These are phyloP conservation scores for Ophion slaviceki DNA, from an alignment of 2,888 invertebrate species.

Conservation along the genomic window DNA sequence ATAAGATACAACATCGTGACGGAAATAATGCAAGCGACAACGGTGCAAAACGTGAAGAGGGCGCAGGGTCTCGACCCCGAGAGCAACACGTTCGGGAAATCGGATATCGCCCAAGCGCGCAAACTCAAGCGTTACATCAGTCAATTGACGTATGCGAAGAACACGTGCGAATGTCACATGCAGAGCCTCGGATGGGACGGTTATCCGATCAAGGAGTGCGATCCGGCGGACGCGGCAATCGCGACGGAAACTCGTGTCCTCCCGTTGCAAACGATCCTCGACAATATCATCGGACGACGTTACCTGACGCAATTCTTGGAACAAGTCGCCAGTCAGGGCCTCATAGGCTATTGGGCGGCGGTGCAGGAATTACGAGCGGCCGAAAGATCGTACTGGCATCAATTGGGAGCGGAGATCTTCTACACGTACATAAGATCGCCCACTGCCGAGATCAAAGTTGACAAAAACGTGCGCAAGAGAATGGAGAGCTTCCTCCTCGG, in stretches of 20 bases:
- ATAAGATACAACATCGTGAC: slow-evolving; percentile 95
- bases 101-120: slow-evolving; percentile 91
- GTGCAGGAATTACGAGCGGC: slow-evolving; percentile 93
- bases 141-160: slow-evolving; percentile 92
- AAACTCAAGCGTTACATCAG: slow-evolving; percentile 94
- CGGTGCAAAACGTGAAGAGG: slow-evolving; percentile 94
- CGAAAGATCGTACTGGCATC: slow-evolving; percentile 92
- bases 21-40: slow-evolving; percentile 97
- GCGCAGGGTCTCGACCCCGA: slow-evolving; percentile 92
- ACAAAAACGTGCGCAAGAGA: slow-evolving; percentile 91
- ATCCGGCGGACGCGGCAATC: slow-evolving; percentile 74
- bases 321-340: slow-evolving; percentile 92
- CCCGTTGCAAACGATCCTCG: slow-evolving; percentile 89
- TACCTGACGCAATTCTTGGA: slow-evolving; percentile 93
- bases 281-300: slow-evolving; percentile 91
- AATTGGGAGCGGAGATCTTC: slow-evolving; percentile 95
- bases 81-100: slow-evolving; percentile 86
- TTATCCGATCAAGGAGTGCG: slow-evolving; percentile 81
- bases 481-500: slow-evolving; percentile 95
- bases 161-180: slow-evolving; percentile 91
- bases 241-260: slow-evolving; percentile 83
- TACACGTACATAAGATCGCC: slow-evolving; percentile 94
- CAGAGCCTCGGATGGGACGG: slow-evolving; percentile 91
- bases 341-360: slow-evolving; percentile 94
- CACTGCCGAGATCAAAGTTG: slow-evolving; percentile 92